A percentile compares a stretch with the other conserved stretches of the same genome.
Conservation (phyloP, 2,888 invertebrate genomes). For the Helobdella robusta region DNA sequence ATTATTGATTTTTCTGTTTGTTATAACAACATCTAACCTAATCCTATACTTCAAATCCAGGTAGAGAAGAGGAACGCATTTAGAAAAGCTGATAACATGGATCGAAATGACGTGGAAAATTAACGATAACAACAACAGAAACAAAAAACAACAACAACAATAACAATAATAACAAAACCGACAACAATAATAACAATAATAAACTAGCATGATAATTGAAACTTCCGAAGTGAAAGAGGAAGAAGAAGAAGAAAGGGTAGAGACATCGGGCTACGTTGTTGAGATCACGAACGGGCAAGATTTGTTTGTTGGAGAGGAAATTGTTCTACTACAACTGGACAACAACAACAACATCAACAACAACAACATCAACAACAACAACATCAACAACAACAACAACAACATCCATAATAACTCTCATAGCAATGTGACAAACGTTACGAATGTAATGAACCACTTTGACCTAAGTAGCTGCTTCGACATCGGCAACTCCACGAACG, state of each 20-base stretch:
- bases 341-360: background rate
- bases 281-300: background rate
- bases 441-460: too few species aligned
- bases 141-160: background rate
- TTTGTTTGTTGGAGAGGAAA: background rate
- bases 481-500: background rate
- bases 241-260: background rate
- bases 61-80: background rate
- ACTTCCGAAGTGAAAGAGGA: background rate
- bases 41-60: background rate
- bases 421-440: too few species aligned
- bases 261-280: background rate
- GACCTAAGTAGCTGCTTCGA: too few species aligned
- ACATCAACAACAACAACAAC: constrained; percentile 14
- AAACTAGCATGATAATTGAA: background rate
- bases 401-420: too few species aligned
- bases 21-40: background rate
- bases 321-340: background rate
- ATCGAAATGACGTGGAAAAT: background rate
- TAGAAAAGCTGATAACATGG: background rate
- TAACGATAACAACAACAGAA: background rate
- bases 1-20: too few species aligned
- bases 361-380: background rate
- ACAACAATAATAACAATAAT: background rate
- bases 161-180: background rate